Evolutionary conservation across 2,113 vertebrate genomes (phyloP).

Genomic region (Pipa parva): DNA sequence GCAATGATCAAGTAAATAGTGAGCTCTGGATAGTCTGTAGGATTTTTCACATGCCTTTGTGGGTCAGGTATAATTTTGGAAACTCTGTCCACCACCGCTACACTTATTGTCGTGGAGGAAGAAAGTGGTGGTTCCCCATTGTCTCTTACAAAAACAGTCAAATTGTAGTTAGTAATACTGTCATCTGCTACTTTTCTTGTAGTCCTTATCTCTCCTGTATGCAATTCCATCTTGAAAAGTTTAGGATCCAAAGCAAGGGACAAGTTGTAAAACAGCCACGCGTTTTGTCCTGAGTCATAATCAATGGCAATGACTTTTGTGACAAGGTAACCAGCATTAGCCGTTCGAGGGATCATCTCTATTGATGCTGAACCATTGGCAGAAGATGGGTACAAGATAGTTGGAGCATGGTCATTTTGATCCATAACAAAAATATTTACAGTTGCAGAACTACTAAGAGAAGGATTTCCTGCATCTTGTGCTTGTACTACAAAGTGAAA

Average conservation of each 20-base stretch:
- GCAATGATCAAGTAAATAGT: slow-evolving; percentile 95
- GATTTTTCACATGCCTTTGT: slow-evolving; percentile 72
- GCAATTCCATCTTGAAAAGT: slow-evolving; percentile 86
- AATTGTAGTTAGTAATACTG: slow-evolving; percentile 71
- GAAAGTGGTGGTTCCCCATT: slow-evolving; percentile 81
- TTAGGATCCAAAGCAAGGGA: slow-evolving; percentile 75
- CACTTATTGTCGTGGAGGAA: slow-evolving; percentile 73
- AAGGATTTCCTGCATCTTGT: slow-evolving; percentile 81
- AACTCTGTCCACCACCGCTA: slow-evolving; percentile 82
- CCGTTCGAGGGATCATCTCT: slow-evolving; percentile 79
- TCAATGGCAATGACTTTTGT: slow-evolving; percentile 88
- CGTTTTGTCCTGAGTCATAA: slow-evolving; percentile 87
- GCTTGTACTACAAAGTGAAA: slow-evolving; percentile 89
- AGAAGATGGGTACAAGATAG: slow-evolving; percentile 80
- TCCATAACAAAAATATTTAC: slow-evolving; percentile 86
- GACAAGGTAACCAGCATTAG: slow-evolving; percentile 80
- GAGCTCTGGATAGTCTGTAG: slow-evolving; percentile 79
- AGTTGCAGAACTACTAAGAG: slow-evolving; percentile 80
- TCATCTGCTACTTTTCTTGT: slow-evolving; percentile 84
- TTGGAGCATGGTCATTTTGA: slow-evolving; percentile 83
- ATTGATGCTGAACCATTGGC: slow-evolving; percentile 75
- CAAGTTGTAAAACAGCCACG: slow-evolving; percentile 82
- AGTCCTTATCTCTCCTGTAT: slow-evolving; percentile 90
- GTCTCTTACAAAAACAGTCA: slow-evolving; percentile 80
- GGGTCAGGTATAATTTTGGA: slow-evolving; percentile 81